Evolutionary conservation across 2,888 invertebrate species (phyloP), one percentile per base, ranked within the genome.

Genomic region (Unio delphinus): DNA sequence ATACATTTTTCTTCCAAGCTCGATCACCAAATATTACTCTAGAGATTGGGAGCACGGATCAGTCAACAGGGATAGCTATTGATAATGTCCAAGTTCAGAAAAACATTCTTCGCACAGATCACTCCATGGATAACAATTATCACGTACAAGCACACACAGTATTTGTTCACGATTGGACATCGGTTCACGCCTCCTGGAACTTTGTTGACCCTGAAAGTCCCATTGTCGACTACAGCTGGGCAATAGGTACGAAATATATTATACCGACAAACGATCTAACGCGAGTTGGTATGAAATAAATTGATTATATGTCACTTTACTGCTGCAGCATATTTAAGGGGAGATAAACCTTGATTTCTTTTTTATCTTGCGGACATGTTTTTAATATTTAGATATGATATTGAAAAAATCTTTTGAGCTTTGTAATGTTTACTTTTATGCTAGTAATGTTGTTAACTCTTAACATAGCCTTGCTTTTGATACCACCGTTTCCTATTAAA

Each of bases 161-260:
- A 15, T 72, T 72, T 61, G 62, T 68, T 26, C 70, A 75, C 63
- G 75, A 75, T 28, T 75, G 72, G 72, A 70, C 75, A 5, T 72
- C 75, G 4, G 58, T 75, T 45, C 70, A 75, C 58, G 72, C 75
- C 3, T 55, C 69, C 20, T 75, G 75, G 75, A 68, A 59, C 8
- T 72, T 68, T 56, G 54, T 62, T 15, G 75, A 75, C 28, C 56
- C 57, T 23, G 72, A 75, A 55, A 75, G 68, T 54, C 57, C 45
- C 7, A 72, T 75, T 26, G 26, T 70, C 15, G 75, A 75, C n/a
- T 75, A 72, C 58, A 55, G 68, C 23, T 75, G 75, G 75, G 72
- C 75, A 30, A 72, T 75, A 56, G 75, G 75, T 75, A 68, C 62
- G 26, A 8, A 18, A 45, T 45, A 15, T 45, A 4, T 5, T 45